Evolutionary conservation across 2,888 invertebrate species (phyloP).

Genomic region (Orchesellides sinensis): DNA sequence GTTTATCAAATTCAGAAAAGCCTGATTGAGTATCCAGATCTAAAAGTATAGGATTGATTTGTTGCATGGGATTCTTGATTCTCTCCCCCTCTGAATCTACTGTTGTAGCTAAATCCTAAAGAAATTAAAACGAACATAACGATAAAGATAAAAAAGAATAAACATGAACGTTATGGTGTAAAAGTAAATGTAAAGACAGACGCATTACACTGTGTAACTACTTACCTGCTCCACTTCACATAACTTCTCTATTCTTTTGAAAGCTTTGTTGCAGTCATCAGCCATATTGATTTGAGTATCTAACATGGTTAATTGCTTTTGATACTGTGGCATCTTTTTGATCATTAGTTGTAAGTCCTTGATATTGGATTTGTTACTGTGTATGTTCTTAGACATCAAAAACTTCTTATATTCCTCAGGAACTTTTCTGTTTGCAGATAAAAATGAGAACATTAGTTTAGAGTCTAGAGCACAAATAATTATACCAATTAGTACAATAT

Average conservation of each 20-base stretch:
- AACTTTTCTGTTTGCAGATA: too few relatives aligned
- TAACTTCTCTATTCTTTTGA: slow-evolving; percentile 58
- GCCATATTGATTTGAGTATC: slow-evolving; percentile 66
- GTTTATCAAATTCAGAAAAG: slow-evolving; percentile 65
- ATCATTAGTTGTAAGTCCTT: slow-evolving; percentile 64
- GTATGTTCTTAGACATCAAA: slow-evolving; percentile 59
- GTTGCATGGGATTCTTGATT: slow-evolving; percentile 64
- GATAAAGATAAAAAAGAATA: too few relatives aligned
- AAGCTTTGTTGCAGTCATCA: slow-evolving; percentile 57
- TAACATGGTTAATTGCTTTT: slow-evolving; percentile 66
- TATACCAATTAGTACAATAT: background rate
- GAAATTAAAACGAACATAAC: background rate
- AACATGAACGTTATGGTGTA: too few relatives aligned
- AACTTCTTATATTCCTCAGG: slow-evolving; percentile 67
- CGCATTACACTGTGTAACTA: background rate
- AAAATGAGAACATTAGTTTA: too few relatives aligned
- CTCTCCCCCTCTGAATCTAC: slow-evolving; percentile 65
- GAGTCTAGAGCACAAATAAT: background rate
- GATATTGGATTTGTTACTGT: slow-evolving; percentile 31
- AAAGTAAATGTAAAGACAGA: background rate
- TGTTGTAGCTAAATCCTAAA: slow-evolving; percentile 68
- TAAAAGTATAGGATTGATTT: slow-evolving; percentile 67
- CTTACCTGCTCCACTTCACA: slow-evolving; percentile 65
- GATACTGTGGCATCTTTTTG: slow-evolving; percentile 68
- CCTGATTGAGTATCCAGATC: slow-evolving; percentile 58